Evolutionary conservation across 2,113 vertebrate genomes (phyloP), one percentile per base, ranked within the genome.

Genomic region (Coracopsis vasa): DNA sequence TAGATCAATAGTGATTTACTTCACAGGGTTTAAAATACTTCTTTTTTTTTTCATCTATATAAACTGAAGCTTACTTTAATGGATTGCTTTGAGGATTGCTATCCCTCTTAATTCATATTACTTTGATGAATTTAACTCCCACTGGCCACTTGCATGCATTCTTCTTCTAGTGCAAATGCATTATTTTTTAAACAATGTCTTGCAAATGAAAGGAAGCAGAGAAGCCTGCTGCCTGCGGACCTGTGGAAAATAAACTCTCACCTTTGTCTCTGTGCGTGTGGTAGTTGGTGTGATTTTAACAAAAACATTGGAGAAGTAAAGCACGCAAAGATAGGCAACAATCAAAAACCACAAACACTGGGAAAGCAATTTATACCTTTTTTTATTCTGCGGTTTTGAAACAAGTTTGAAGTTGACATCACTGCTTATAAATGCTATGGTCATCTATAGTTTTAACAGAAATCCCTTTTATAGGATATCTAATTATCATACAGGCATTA

Each of bases 161-260:
- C 50, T 62, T 93, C n/a, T 83, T 92, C 62, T 67, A 41, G 66
- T 29, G 45, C 1, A 4, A 92, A 92, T 86, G 42, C 45, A 74
- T 92, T 93, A 44, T 83, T 93, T 97, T 93, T 80, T 92, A 88
- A 80, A 83, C n/a, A 88, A 37, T 13, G 8, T 83, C 8, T 84
- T 88, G 75, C n/a, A 88, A 97, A 62, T 70, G 62, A 88, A 92
- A 92, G 25, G 24, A 39, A 69, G 61, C 27, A 73, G n/a, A 80
- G 47, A 92, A 86, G 28, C 51, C 62, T 69, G 16, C 16, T 94
- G 48, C 51, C 70, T 91, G 44, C 31, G 92, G 89, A 74, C 35
- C 35, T 71, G 29, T 90, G 60, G 64, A 73, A 93, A 91, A 86
- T 21, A 33, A 2, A 9, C 5, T 70, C 25, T 84, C 42, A 79